These are phyloP conservation scores for Pogonocherus hispidulus DNA, from an alignment of 2,888 invertebrate genomes.

Conservation along the genomic window DNA sequence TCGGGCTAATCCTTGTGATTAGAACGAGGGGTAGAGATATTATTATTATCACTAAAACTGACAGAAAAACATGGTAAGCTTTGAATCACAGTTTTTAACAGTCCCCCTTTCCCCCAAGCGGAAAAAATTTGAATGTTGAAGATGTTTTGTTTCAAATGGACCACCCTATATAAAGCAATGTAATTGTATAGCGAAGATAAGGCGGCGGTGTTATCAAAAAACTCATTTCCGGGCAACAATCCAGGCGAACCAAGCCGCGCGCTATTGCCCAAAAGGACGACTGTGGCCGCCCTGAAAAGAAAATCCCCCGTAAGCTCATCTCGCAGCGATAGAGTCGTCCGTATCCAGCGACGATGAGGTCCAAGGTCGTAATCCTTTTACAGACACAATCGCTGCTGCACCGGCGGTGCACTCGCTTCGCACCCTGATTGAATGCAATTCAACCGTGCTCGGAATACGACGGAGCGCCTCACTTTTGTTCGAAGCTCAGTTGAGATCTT, in stretches of 20 bases:
- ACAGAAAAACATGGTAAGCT: too few relatives aligned
- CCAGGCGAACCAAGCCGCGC: not conserved
- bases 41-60: too few relatives aligned
- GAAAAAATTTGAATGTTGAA: too few relatives aligned
- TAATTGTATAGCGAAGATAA: too few relatives aligned
- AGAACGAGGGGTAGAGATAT: too few relatives aligned
- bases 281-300: constrained; percentile 7
- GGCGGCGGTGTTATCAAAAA: too few relatives aligned
- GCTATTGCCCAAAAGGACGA: not conserved
- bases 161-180: too few relatives aligned
- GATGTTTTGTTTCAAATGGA: too few relatives aligned
- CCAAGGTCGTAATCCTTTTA: constrained; percentile 21
- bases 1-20: too few relatives aligned
- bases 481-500: constrained; percentile 29
- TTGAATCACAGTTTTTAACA: too few relatives aligned
- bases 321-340: constrained; percentile 18
- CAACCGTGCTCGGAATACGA: constrained; percentile 42
- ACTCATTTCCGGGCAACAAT: too few relatives aligned
- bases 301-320: constrained; percentile 12
- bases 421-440: constrained; percentile 41
- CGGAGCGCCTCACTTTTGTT: constrained; percentile 42
- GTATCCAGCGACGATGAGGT: constrained; percentile 22
- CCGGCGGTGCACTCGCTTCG: constrained; percentile 36
- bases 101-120: too few relatives aligned
- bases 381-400: constrained; percentile 28